phyloP scores from a whole-genome alignment of 2,113 vertebrate genomes.

The Pygoscelis antarcticus region DNA sequence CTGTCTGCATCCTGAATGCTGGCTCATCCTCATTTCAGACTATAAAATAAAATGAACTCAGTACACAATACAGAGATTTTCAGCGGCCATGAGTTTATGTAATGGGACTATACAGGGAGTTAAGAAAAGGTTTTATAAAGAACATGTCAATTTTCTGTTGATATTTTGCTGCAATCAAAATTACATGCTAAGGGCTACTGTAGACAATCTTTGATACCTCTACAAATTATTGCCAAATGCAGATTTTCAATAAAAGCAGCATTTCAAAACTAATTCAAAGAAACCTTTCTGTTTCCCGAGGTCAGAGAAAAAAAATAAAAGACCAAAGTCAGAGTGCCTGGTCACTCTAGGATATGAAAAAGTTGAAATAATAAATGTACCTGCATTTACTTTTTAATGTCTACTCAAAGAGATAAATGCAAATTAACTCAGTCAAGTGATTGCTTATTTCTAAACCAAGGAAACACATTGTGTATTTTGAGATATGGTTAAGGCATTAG shows the following conservation, averaged over 20 bases:
- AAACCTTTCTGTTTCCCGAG: neutral
- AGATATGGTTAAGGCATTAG: neutral
- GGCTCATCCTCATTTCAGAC: neutral
- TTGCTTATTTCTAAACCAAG: neutral
- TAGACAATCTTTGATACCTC: neutral
- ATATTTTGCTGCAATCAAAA: neutral
- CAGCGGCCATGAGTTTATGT: fast-evolving
- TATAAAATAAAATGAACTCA: neutral
- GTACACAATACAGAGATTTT: neutral
- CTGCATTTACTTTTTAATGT: neutral
- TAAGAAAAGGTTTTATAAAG: neutral
- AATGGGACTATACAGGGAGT: neutral
- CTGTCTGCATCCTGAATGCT: neutral
- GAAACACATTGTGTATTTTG: neutral
- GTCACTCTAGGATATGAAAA: neutral
- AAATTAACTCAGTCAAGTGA: neutral
- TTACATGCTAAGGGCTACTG: neutral
- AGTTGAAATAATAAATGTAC: neutral
- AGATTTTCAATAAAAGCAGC: neutral
- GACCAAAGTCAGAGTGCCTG: neutral
- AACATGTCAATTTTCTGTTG: neutral
- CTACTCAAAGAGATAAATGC: neutral
- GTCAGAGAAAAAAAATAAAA: neutral
- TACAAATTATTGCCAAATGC: neutral
- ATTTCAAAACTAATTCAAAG: neutral